Evolutionary conservation across 2,113 vertebrate species (phyloP), one percentile per base, ranked within the genome.

Genomic region (Copsychus sechellarum): DNA sequence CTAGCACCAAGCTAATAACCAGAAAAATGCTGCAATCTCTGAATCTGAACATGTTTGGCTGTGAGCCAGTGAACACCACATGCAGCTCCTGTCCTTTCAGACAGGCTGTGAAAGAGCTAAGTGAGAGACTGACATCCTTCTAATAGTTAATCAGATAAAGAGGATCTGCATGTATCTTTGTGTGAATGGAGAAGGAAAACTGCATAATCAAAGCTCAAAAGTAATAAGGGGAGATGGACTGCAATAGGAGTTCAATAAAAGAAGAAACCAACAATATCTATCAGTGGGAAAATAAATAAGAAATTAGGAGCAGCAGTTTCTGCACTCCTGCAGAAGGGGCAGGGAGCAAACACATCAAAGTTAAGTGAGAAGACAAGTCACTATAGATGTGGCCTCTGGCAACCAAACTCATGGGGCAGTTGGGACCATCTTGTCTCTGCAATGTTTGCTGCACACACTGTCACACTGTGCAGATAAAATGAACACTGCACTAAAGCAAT

Each of bases 371-470:
- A 6, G n/a, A n/a, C 8, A 26, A 64, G 9, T 24, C 47, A 5
- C 19, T 24, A 0, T 3, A 28, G 4, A 11, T 7, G n/a, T 14
- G 36, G 11, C 5, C 53, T 33, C 42, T 12, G 36, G 36, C 26
- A 43, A 11, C 28, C 36, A 66, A 45, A 29, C n/a, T 20, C 56
- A 50, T 7, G 23, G 29, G 54, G 7, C 84, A 18, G 19, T 0
- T 11, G 40, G 34, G 33, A 43, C 34, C 22, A 29, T 19, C 21
- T 43, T 62, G 17, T 28, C 29, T 17, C 10, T 17, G 43, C 43
- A 43, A 9, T 15, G 14, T 64, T 81, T 88, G 28, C 58, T 45
- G 38, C 48, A 9, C 24, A 12, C 20, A 3, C 3, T 1, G 2
- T 43, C 10, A 17, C 18, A 33, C 31, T 1, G 8, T 5, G 6